phyloP scores from a whole-genome alignment of 2,113 vertebrate species.

The Haemorhous mexicanus region DNA sequence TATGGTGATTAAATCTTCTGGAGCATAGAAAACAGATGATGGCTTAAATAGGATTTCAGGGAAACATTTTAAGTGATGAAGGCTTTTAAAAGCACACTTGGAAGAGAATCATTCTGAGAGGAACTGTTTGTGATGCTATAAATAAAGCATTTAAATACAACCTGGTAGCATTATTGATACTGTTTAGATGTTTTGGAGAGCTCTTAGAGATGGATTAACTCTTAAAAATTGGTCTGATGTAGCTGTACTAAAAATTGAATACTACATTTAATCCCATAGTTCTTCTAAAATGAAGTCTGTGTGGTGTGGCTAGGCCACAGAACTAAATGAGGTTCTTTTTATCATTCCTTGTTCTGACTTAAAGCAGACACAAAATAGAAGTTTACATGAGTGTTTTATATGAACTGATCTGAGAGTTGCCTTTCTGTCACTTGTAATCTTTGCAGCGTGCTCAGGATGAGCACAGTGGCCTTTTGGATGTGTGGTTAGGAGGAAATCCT shows the following conservation, averaged over 20 bases:
- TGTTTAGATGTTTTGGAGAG: background rate
- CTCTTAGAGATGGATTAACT: background rate
- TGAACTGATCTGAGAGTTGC: background rate
- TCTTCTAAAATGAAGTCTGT: background rate
- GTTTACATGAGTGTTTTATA: background rate
- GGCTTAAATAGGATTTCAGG: background rate
- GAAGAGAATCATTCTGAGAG: background rate
- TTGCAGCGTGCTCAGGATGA: background rate
- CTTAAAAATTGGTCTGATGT: background rate
- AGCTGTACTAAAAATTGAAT: background rate
- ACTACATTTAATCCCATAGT: background rate
- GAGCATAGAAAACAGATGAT: background rate
- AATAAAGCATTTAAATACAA: background rate
- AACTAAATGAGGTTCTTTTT: background rate
- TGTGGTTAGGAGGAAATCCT: background rate
- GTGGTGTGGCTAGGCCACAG: background rate
- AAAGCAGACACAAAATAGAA: background rate
- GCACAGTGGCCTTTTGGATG: background rate
- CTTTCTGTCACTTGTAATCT: background rate
- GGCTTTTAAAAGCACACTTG: background rate
- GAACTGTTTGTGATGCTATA: background rate
- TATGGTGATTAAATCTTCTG: background rate
- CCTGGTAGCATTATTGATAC: background rate
- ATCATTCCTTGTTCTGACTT: background rate
- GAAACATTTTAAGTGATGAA: background rate